Conservation (phyloP, 2,888 invertebrate species). For the Parasteatoda lunata region DNA sequence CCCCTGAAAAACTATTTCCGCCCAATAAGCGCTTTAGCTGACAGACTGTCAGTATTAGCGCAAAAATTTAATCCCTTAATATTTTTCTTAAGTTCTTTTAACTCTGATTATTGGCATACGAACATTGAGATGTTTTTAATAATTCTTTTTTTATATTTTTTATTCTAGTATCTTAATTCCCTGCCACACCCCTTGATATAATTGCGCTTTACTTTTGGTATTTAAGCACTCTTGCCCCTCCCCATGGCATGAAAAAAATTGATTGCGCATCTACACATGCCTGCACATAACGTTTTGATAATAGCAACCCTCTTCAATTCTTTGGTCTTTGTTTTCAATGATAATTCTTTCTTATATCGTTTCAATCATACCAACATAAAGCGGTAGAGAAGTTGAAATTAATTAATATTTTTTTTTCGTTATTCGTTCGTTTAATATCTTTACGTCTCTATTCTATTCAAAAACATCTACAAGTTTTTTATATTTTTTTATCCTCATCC, state of each 20-base stretch:
- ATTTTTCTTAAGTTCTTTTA: constrained; percentile 52
- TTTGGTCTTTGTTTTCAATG: constrained; percentile 49
- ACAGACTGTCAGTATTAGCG: constrained; percentile 58
- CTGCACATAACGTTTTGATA: constrained; percentile 31
- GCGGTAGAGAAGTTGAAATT: constrained; percentile 61
- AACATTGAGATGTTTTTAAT: constrained; percentile 54
- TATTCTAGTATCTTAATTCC: constrained; percentile 34
- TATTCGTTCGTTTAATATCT: constrained; percentile 46
- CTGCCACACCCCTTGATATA: constrained; percentile 52
- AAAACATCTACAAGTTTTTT: background rate
- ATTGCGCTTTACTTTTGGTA: constrained; percentile 56
- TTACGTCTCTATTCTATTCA: constrained; percentile 32
- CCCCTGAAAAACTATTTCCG: constrained; percentile 11
- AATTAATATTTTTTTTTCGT: constrained; percentile 63
- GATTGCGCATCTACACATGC: constrained; percentile 1
- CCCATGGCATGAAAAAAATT: constrained; percentile 15
- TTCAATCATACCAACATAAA: constrained; percentile 52
- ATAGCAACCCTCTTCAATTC: constrained; percentile 30
- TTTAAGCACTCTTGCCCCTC: constrained; percentile 42
- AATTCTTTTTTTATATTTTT: constrained; percentile 10
- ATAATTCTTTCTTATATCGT: constrained; percentile 61
- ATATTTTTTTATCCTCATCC: background rate
- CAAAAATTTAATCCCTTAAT: constrained; percentile 53
- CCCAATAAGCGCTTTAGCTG: constrained; percentile 22
- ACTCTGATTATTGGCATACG: constrained; percentile 52